Percentiles rank a stretch among this genome's conserved stretches.
These are phyloP conservation scores for Dinothrombium tinctorium DNA, from an alignment of 1,140 invertebrate species.

Conservation along the genomic window DNA sequence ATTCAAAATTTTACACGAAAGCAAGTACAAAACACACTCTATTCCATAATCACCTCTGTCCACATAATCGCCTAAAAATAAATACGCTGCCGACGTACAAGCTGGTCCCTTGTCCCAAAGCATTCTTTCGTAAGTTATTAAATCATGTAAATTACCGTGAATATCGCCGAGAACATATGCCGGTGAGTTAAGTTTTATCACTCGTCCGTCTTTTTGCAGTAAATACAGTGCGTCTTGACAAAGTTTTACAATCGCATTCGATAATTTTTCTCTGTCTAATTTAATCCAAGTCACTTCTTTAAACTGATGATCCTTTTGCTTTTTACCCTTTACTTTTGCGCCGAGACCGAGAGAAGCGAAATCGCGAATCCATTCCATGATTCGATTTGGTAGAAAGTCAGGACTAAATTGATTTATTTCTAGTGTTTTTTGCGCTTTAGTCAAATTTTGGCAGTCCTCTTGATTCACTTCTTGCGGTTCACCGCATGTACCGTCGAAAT, in stretches of 20 bases:
- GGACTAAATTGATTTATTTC: neutral
- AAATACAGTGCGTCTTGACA: conserved; percentile 4
- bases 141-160: conserved; percentile 34
- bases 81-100: conserved; percentile 29
- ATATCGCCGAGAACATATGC: conserved; percentile 30
- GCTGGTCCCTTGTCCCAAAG: conserved; percentile 32
- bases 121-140: conserved; percentile 33
- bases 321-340: neutral
- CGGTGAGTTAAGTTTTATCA: conserved; percentile 24
- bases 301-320: neutral
- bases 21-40: conserved; percentile 32
- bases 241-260: conserved; percentile 9
- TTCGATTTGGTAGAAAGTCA: neutral
- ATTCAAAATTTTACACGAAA: conserved; percentile 33
- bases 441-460: neutral
- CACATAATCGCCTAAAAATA: conserved; percentile 40
- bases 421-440: neutral
- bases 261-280: conserved; percentile 1
- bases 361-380: conserved; percentile 2
- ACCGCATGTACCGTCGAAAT: conserved; percentile 1
- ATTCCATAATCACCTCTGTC: conserved; percentile 24
- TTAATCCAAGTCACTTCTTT: neutral
- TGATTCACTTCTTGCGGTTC: conserved; percentile 1
- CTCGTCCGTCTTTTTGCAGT: conserved; percentile 5
- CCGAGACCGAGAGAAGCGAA: neutral